Conservation (phyloP, 2,113 vertebrate genomes). For the Aptenodytes patagonicus region DNA sequence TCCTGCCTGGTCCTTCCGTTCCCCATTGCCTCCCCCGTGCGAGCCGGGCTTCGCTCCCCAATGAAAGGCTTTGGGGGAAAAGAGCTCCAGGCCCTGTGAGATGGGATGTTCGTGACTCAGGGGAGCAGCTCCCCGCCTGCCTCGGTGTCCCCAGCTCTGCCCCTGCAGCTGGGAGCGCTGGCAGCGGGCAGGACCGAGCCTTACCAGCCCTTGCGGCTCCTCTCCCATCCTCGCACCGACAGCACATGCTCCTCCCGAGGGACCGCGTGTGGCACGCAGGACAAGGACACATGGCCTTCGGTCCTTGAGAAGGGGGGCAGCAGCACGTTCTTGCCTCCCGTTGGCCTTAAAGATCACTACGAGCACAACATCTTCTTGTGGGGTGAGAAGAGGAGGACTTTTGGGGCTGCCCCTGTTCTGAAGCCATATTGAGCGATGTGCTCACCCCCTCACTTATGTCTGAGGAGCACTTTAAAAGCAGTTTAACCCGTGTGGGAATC, state of each 20-base stretch:
- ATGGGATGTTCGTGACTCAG: background rate
- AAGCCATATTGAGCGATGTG: background rate
- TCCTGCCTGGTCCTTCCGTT: background rate
- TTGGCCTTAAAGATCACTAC: background rate
- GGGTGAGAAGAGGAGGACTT: background rate
- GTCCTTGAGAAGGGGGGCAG: background rate
- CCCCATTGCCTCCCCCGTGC: background rate
- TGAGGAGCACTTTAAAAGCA: background rate
- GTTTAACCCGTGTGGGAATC: background rate
- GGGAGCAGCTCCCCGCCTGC: background rate
- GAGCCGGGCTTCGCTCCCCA: background rate
- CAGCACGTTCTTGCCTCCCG: background rate
- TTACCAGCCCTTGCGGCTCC: background rate
- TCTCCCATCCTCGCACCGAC: background rate
- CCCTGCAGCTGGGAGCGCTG: background rate
- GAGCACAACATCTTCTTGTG: fast-evolving
- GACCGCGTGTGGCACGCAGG: background rate
- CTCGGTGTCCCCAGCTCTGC: background rate
- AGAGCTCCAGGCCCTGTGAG: background rate
- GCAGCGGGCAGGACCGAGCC: background rate
- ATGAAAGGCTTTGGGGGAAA: fast-evolving
- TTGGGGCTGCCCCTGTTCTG: background rate
- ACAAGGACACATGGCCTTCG: background rate
- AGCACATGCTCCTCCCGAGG: background rate
- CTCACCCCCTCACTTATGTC: background rate